Base-by-base conservation (phyloP, 2,113 vertebrate genomes). In the Psammodynastes pulverulentus region DNA sequence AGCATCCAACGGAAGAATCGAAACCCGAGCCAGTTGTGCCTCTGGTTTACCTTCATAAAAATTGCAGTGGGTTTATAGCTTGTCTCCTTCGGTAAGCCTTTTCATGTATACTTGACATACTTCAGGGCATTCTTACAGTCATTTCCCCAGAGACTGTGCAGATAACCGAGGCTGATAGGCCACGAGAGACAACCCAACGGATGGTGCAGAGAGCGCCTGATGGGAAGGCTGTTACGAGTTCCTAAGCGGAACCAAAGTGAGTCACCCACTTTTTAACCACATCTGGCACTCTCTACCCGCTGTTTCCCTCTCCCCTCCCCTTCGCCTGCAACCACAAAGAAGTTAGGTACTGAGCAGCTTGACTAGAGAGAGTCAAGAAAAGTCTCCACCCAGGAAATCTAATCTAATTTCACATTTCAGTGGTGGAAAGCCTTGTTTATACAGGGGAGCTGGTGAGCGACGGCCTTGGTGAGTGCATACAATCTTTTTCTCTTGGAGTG, bases 331-430 rank as follows among this genome's bases (percentile, higher is more conserved):
- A 87, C 23, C 34, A 26, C 72, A n/a, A 49, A 51, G 85, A 53
- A 72, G 51, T 62, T 53, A 89, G 19, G 53, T 84, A 62, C 58
- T 48, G n/a, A 49, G 58, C 8, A 89, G 67, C 8, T 26, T 89
- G 72, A 89, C 6, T 17, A 39, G 52, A 52, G 52, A 52, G 87
- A 8, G 67, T 79, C 52, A 26, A 45, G 72, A 39, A 87, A 89
- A 54, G 48, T 54, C 90, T 46, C 72, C 93, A n/a, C 93, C 93
- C 93, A 93, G 90, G 54, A 89, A 93, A 89, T 87, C 39, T 90
- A 93, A 89, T 90, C 34, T 92, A 53, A 90, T 39, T 90, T 90
- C 90, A 87, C 49, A 72, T 45, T 88, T 87, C 52, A 58, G 86
- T 7, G 58, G 53, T 51, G 86, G 88, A 88, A 84, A 56, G 26